Conservation (phyloP, 2,113 vertebrate genomes). For the Uria lomvia region DNA sequence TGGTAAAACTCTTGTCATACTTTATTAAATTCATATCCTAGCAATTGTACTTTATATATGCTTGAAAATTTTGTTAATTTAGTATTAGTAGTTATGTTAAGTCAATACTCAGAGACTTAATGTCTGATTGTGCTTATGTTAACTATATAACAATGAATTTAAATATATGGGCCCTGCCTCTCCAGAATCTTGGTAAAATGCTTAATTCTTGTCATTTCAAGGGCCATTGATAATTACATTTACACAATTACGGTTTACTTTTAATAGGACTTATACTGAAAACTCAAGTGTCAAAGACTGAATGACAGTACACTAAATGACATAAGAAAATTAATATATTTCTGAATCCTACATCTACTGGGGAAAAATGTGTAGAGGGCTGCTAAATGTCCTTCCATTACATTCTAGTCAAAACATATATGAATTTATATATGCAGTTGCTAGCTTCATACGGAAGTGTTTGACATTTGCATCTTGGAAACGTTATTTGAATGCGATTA, state of each 20-base stretch:
- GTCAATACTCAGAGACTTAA: not conserved
- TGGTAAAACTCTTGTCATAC: not conserved
- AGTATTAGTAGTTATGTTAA: not conserved
- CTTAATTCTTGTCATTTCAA: not conserved
- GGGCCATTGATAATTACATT: not conserved
- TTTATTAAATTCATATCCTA: not conserved
- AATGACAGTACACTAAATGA: not conserved
- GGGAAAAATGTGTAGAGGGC: not conserved
- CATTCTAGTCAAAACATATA: not conserved
- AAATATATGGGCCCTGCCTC: not conserved
- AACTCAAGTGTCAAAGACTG: not conserved
- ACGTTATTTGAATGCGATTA: slow-evolving; percentile 39
- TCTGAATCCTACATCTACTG: not conserved
- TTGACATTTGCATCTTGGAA: slow-evolving; percentile 42
- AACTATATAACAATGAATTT: not conserved
- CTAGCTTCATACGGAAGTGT: slow-evolving; percentile 25
- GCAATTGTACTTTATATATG: not conserved
- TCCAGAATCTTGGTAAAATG: not conserved
- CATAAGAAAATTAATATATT: not conserved
- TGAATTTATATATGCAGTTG: not conserved
- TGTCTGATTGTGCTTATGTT: not conserved
- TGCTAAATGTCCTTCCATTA: not conserved
- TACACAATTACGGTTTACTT: not conserved
- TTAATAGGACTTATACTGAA: not conserved
- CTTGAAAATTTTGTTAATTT: not conserved